Percentiles rank a stretch among this genome's conserved stretches.
Conservation (phyloP, 1,140 invertebrate genomes). For the Neotoxoptera formosana region DNA sequence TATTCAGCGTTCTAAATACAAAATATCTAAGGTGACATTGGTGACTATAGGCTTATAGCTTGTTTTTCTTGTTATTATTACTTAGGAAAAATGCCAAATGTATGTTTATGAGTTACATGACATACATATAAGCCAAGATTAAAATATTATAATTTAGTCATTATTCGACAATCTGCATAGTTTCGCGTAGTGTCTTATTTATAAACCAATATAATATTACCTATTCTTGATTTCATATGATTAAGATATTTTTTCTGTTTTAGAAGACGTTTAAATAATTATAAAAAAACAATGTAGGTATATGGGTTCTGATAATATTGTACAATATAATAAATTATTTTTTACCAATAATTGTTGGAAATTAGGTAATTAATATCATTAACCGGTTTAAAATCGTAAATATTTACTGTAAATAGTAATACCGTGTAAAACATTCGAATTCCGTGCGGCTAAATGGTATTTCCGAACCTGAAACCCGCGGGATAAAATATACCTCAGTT, state of each 20-base stretch:
- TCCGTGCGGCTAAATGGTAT: background rate
- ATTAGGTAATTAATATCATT: background rate
- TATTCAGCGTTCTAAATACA: background rate
- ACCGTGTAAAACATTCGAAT: background rate
- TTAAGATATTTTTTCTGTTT: background rate
- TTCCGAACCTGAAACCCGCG: background rate
- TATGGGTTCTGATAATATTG: background rate
- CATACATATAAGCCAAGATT: background rate
- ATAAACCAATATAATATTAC: background rate
- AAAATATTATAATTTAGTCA: background rate
- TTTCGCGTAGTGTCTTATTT: background rate
- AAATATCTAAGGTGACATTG: slow-evolving; percentile 29
- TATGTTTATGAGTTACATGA: background rate
- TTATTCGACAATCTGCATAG: background rate
- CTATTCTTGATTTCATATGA: background rate
- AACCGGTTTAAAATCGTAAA: background rate
- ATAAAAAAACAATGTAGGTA: background rate
- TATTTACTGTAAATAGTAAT: background rate
- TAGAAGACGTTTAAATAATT: background rate
- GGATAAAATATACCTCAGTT: background rate
- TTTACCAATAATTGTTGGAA: background rate
- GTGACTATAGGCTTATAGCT: background rate
- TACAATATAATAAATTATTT: background rate
- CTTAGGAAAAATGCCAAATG: slow-evolving; percentile 47
- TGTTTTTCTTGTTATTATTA: background rate